Base-by-base conservation (phyloP, 1,140 invertebrate species). In the Helicoverpa zea region DNA sequence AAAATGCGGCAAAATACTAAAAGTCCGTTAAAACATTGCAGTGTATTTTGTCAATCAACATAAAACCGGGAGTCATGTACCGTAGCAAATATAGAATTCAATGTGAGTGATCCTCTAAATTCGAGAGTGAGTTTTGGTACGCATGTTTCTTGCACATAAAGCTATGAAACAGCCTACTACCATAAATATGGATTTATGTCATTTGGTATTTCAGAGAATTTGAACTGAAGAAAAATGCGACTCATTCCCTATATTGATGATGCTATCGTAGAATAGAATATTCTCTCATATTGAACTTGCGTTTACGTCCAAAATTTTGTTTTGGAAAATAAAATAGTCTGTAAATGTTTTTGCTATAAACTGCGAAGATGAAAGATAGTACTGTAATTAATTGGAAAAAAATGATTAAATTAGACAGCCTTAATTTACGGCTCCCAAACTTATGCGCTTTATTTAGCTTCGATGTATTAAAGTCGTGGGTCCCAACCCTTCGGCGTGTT, bases 71-170 rank as follows among this genome's bases (percentile, higher is more conserved):
- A 14, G 12, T 66, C 35, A 47, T 47, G 47, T 47, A 14, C 9
- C 47, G 66, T 11, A 13, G 63, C 35, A 70, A 52, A 23, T 70
- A 70, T 70, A 70, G 51, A 70, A 70, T 70, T 70, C 47, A 51
- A 52, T 70, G 29, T 18, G 43, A 70, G 47, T 49, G 14, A 12
- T 70, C 66, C 66, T 49, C 49, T 70, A 51, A 52, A 70, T 70
- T 70, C 52, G 23, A 70, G 66, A 12, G 52, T 3, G 61, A 64
- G 66, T 70, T 70, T 70, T 52, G 52, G 49, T 70, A 52, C 66
- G 16, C 47, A 29, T 49, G 47, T 12, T n/a, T 47, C 35, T 51
- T 52, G 47, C 4, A 70, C 52, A 52, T 70, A 70, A 70, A 70
- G 18, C 66, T 29, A 66, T 70, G 5, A 52, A 52, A 70, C 52